A percentile compares a stretch with the other conserved stretches of the same genome.
phyloP scores from a whole-genome alignment of 2,113 vertebrate genomes.

The Semnornis frantzii region DNA sequence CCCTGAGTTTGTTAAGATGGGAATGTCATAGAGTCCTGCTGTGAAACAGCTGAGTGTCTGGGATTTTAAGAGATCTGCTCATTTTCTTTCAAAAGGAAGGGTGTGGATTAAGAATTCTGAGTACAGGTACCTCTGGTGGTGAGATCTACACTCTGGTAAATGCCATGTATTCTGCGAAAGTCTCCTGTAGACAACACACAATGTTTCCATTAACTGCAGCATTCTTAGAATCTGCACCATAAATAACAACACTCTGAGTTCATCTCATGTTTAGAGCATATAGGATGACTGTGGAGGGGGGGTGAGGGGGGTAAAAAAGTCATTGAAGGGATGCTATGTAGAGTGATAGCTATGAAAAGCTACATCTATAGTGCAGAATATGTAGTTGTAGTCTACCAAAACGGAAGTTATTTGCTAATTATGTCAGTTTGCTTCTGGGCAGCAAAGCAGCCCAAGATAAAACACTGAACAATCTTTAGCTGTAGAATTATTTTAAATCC shows the following conservation, averaged over 20 bases:
- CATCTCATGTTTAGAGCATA: not conserved
- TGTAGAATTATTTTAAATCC: not conserved
- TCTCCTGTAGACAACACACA: not conserved
- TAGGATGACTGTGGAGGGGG: not conserved
- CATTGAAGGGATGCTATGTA: not conserved
- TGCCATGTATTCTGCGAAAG: not conserved
- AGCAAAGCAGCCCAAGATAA: not conserved
- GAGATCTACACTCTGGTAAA: not conserved
- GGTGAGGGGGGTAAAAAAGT: not conserved
- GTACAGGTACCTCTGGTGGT: not conserved
- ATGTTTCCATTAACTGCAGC: not conserved
- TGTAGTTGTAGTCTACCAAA: not conserved
- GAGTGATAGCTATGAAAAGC: not conserved
- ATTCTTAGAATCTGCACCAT: not conserved
- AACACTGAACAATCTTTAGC: not conserved
- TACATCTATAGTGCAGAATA: not conserved
- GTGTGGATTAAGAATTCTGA: not conserved
- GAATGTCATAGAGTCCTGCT: not conserved
- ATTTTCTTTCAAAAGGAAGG: not conserved
- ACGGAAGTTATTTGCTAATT: not conserved
- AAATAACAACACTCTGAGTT: constrained; percentile 16
- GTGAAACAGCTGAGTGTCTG: constrained; percentile 24
- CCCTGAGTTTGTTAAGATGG: not conserved
- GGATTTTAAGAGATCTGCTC: not conserved
- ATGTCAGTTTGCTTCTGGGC: not conserved